Evolutionary conservation across 2,113 vertebrate genomes (phyloP), one percentile per base, ranked within the genome.

Genomic region (Thamnophis sirtalis): DNA sequence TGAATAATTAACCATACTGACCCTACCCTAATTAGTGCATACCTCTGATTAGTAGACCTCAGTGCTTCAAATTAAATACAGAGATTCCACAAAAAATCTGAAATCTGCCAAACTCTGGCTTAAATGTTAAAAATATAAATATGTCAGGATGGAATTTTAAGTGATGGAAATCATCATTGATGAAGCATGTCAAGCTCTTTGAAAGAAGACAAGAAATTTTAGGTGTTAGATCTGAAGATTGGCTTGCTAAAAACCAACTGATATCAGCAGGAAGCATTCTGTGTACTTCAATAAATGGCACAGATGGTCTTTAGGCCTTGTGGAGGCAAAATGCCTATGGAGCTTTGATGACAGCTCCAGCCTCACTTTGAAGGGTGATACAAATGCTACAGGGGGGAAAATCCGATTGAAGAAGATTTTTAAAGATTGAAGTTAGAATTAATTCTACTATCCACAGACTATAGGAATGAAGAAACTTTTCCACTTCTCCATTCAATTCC

Each of bases 381-480:
- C n/a, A 60, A 92, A 63, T 89, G 60, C 91, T 49, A 43, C 73
- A 53, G n/a, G 73, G 1, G 15, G 3, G 43, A 89, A 85, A 85
- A 43, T n/a, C 49, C 7, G 73, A 89, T 53, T 86, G 55, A 89
- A 86, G 91, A 89, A 86, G 28, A 68, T 33, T 68, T 68, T 68
- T 68, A 28, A 89, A 92, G 88, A 89, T 86, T 10, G 48, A 92
- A 86, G 55, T 85, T 60, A 60, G 73, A 54, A 92, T 86, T 63
- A 56, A 89, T 89, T 50, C 49, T 49, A 43, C 86, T 88, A 88
- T 92, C 84, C 80, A 89, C 55, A 54, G 9, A 58, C 49, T 86
- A 89, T 89, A 92, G 43, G 48, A 86, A 21, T 89, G 80, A 53
- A 89, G 26, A 85, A 60, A 38, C 6, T 9, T 38, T 33, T 33